These are phyloP conservation scores for Bos javanicus DNA, from an alignment of 2,113 vertebrate species.

Conservation along the genomic window DNA sequence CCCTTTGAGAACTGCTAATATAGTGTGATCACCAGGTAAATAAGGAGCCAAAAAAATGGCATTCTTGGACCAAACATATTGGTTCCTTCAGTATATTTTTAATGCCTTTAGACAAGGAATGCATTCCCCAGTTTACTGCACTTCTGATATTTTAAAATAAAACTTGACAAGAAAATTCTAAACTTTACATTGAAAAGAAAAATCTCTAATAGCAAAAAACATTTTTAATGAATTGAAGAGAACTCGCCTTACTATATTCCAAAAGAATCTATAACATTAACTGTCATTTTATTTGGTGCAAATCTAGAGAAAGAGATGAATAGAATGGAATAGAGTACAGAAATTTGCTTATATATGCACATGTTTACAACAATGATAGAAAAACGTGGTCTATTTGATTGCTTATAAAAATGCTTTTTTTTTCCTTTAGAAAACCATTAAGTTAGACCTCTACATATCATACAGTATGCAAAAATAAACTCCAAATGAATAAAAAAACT, in stretches of 20 bases:
- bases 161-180: background rate
- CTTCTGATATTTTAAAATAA: background rate
- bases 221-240: background rate
- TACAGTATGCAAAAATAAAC: background rate
- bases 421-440: background rate
- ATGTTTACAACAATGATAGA: background rate
- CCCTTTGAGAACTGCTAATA: background rate
- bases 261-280: background rate
- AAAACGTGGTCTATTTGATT: background rate
- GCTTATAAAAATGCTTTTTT: background rate
- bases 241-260: background rate
- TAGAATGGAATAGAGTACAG: background rate
- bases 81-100: background rate
- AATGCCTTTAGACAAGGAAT: constrained; percentile 18
- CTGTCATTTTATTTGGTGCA: background rate
- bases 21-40: background rate
- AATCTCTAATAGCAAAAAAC: background rate
- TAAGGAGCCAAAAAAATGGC: background rate
- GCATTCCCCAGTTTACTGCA: background rate
- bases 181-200: background rate
- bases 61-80: constrained; percentile 3
- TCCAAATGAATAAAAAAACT: background rate
- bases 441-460: background rate
- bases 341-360: background rate
- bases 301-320: background rate